Conservation (phyloP, 2,113 vertebrate genomes). For the Zosterops borbonicus region DNA sequence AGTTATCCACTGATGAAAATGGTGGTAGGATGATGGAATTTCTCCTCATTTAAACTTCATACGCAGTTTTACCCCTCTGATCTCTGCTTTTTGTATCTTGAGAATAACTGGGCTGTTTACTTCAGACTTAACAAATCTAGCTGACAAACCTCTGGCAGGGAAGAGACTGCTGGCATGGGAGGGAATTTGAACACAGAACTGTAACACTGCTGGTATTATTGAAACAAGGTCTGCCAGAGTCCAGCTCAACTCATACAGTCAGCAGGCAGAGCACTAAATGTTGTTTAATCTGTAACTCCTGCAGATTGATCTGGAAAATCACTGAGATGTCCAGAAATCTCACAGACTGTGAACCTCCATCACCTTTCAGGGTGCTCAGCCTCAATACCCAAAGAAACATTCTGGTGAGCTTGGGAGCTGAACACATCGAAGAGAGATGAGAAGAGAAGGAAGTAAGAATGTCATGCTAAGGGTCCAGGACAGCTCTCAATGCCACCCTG, state of each 20-base stretch:
- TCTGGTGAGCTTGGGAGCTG: background rate
- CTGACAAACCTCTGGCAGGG: background rate
- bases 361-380: background rate
- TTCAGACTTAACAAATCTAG: background rate
- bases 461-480: background rate
- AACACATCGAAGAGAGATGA: background rate
- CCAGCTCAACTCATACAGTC: background rate
- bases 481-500: background rate
- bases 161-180: background rate
- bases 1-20: background rate
- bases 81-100: background rate
- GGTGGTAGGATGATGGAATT: background rate
- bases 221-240: background rate
- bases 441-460: background rate
- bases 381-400: background rate
- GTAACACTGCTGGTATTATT: background rate
- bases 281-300: background rate
- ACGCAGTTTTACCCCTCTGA: background rate
- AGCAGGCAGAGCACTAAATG: background rate
- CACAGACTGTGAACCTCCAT: background rate
- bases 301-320: background rate
- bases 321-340: background rate
- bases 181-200: background rate
- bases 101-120: background rate
- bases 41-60: background rate